Evolutionary conservation across 2,797 vertebrate species (phyloP).

Genomic region (Chaunax sp.): DNA sequence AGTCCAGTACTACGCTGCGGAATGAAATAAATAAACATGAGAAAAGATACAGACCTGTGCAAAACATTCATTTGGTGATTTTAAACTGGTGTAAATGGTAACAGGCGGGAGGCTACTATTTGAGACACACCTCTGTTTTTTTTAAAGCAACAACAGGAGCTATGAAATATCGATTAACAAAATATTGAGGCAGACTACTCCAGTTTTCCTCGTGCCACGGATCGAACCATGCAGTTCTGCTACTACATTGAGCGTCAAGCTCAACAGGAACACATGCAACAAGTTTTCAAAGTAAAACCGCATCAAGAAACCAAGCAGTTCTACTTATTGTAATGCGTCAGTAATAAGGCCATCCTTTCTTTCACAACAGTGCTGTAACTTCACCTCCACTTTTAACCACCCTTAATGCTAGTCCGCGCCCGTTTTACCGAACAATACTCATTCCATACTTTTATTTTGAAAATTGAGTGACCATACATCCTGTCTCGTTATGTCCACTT

Average conservation of each 20-base stretch:
- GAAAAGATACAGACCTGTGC: constrained; percentile 25
- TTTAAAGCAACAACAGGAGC: not conserved
- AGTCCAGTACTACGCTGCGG: constrained; percentile 4
- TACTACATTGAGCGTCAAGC: constrained; percentile 28
- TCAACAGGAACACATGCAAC: not conserved
- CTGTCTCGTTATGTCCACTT: constrained; percentile 24
- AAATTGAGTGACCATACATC: constrained; percentile 23
- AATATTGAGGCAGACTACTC: constrained; percentile 24
- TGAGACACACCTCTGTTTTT: not conserved
- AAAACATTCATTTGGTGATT: not conserved
- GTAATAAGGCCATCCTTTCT: not conserved
- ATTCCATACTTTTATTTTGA: constrained; percentile 20
- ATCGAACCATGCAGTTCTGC: constrained; percentile 28
- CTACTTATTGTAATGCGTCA: not conserved
- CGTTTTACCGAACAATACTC: not conserved
- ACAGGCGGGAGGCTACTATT: not conserved
- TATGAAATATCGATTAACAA: not conserved
- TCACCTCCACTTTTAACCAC: too few relatives aligned
- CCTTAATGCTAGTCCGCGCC: too few relatives aligned
- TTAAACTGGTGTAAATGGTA: not conserved
- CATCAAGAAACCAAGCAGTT: not conserved
- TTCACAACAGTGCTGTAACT: not conserved
- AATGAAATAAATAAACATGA: not conserved
- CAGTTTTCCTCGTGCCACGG: constrained; percentile 18
- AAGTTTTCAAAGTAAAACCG: constrained; percentile 45